Percentiles rank a stretch among this genome's conserved stretches.
These are phyloP conservation scores for Nanorana parkeri DNA, from an alignment of 2,113 vertebrate genomes.

Conservation along the genomic window DNA sequence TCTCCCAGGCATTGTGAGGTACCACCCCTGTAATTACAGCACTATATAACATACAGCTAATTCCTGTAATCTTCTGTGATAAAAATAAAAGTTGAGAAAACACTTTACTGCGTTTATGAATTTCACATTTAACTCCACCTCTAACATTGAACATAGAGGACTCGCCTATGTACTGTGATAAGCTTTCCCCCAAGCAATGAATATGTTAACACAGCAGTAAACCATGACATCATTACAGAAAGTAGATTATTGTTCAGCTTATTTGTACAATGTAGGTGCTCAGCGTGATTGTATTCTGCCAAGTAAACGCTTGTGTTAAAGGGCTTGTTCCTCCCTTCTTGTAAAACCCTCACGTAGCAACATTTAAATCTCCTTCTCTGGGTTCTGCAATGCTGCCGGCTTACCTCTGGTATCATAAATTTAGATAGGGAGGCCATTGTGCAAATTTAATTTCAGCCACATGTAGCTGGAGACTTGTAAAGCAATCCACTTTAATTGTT, in stretches of 20 bases:
- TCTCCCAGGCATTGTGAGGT: neutral
- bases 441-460: slow-evolving; percentile 17
- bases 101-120: neutral
- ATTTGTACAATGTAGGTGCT: too few species aligned
- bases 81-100: neutral
- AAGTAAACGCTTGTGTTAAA: too few species aligned
- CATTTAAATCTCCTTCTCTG: neutral
- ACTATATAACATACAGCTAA: neutral
- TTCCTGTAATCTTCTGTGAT: slow-evolving; percentile 13
- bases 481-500: slow-evolving; percentile 47
- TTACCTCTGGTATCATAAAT: slow-evolving; percentile 16
- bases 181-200: neutral
- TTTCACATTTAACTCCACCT: neutral
- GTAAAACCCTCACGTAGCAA: neutral
- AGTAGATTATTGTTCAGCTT: neutral
- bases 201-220: neutral
- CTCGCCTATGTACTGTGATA: neutral
- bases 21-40: slow-evolving; percentile 24
- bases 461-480: slow-evolving; percentile 23
- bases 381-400: neutral
- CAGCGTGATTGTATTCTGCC: too few species aligned
- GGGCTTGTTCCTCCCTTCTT: neutral
- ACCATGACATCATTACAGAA: neutral
- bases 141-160: neutral
- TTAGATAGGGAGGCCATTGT: slow-evolving; percentile 13